Conservation (phyloP, 2,888 invertebrate species). For the Apamea epomidion region DNA sequence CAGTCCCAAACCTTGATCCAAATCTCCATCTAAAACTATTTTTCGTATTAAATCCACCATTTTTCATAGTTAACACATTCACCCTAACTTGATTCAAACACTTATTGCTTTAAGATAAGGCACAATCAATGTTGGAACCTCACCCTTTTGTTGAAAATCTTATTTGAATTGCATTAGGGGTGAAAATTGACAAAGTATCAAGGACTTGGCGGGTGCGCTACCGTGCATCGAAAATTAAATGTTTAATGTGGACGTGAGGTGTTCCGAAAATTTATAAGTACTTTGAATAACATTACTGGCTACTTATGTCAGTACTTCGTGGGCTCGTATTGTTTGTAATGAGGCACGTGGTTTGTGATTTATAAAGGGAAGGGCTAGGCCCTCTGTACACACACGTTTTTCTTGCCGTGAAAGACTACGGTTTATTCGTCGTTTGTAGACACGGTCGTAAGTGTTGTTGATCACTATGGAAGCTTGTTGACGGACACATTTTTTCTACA, state of each 20-base stretch:
- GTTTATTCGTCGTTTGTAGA: too few species aligned
- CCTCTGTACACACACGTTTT: not conserved
- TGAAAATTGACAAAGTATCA: slow-evolving; percentile 59
- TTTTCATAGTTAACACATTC: slow-evolving; percentile 72
- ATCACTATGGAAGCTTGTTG: not conserved
- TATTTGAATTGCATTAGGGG: slow-evolving; percentile 65
- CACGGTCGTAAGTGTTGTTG: too few species aligned
- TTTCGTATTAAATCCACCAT: slow-evolving; percentile 65
- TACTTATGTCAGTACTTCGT: slow-evolving; percentile 29
- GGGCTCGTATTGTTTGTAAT: slow-evolving; percentile 22
- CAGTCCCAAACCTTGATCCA: slow-evolving; percentile 47
- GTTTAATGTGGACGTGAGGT: slow-evolving; percentile 50
- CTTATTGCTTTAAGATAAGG: slow-evolving; percentile 67
- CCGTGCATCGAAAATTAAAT: slow-evolving; percentile 56
- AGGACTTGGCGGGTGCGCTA: slow-evolving; percentile 48
- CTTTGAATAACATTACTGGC: slow-evolving; percentile 47
- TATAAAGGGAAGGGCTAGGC: slow-evolving; percentile 17
- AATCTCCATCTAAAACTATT: slow-evolving; percentile 59
- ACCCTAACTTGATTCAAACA: slow-evolving; percentile 62
- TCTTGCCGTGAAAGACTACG: too few species aligned
- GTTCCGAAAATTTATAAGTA: slow-evolving; percentile 45
- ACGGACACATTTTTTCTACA: not conserved
- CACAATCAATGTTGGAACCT: slow-evolving; percentile 53
- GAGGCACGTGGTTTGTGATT: slow-evolving; percentile 20
- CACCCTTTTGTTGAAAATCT: slow-evolving; percentile 64